Evolutionary conservation across 30 jellyfish, hydroid and myxozoan species (phyloP), one percentile per base, ranked within the genome.

Genomic region (Aurelia aurita): DNA sequence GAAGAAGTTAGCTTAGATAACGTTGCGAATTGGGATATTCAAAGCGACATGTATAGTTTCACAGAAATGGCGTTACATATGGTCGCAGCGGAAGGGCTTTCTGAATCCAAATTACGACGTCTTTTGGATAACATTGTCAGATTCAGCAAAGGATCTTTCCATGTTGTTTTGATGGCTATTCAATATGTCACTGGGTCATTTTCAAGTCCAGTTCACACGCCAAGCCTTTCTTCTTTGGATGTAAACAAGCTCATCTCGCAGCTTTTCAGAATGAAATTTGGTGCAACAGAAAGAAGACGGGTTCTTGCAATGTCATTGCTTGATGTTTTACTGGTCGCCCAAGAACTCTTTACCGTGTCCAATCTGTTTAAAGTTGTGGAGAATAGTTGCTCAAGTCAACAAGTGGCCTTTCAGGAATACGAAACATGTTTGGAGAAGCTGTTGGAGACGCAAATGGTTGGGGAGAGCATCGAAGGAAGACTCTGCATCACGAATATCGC

Each of bases 21-120:
- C 21, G 82, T 86, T 16, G 79, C 87, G 8, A 74, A 74, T 65
- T 86, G 95, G 95, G 95, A 86, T 43, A 49, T 86, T 46, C 95
- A 86, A 58, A 73, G 87, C 35, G 95, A 86, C 45, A n/a, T 86
- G 23, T 74, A 74, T 35, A 47, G 78, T 63, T 86, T 51, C 65
- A 54, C 89, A 10, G 95, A 86, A 55, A 27, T 66, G 77, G 82
- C 44, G 58, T 73, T 79, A 1, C 82, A 66, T 15, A 64, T 66
- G 16, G 21, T 79, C 9, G 28, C 69, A 28, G 22, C 82, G 23
- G 80, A 59, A 27, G 83, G 69, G 26, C 3, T 74, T 3, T 22
- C 95, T 19, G 44, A 86, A 62, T 49, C 87, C 4, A 75, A 66
- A 72, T 18, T 49, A 23, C 89, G 72, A 26, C 58, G 69, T 22